Evolutionary conservation across 1,140 invertebrate genomes (phyloP), one percentile per base, ranked within the genome.

Genomic region (Cepaea nemoralis): DNA sequence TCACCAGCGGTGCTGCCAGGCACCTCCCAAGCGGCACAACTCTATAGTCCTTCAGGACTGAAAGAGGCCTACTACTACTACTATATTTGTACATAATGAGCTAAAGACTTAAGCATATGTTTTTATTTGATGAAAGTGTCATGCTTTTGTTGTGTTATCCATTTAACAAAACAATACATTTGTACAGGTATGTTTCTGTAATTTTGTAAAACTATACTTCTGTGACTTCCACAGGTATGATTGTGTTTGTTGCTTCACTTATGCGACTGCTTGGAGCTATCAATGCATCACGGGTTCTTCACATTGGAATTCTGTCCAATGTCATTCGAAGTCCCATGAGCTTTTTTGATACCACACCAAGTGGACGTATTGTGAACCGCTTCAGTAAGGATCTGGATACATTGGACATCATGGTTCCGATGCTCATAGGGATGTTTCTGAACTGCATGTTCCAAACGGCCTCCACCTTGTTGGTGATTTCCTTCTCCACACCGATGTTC

Each of bases 391-490:
- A 94, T 83, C 88, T 93, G 88, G 91, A 92, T 31, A 90, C 91
- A 6, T 86, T 92, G 39, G 93, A 94, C 86, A 82, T 85, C 75
- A 90, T 91, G 8, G 83, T 93, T 12, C 92, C 92, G 40, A 92
- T 93, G 82, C 93, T 93, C 73, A 80, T 94, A 0, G 88, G 92
- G 27, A 91, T 91, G 50, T 88, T 91, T 80, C 73, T 91, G 19
- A 90, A 88, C 70, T 87, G 88, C 35, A 77, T 90, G 73, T 94
- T 95, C 87, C 92, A 96, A 94, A 96, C 97, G 19, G 89, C 97
- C 81, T 95, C 95, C 39, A 97, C 96, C 14, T 91, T 98, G 83
- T 94, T 96, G 88, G 95, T 98, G 55, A 97, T 98, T 89, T 95
- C 95, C 92, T 94, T 94, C 88, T 95, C 95, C 83, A 98, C 97